Percentiles rank a stretch among this genome's conserved stretches.
These are phyloP conservation scores for Bos taurus DNA, from an alignment of 2,113 vertebrate species.

Conservation along the genomic window ARS-UCD2.0 NC_037347.1:43989501-43990000, in stretches of 20 bases:
- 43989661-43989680: not conserved
- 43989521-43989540: not conserved
- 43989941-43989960: not conserved
- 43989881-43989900: not conserved
- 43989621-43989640: not conserved
- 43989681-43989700: not conserved
- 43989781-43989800: not conserved
- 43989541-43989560: not conserved
- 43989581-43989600: not conserved
- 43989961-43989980: not conserved
- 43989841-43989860: not conserved
- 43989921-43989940: not conserved
- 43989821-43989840: not conserved
- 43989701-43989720: not conserved
- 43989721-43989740: not conserved
- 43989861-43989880: not conserved
- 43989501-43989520: not conserved
- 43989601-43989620: not conserved
- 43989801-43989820: not conserved
- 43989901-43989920: not conserved
- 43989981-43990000: not conserved
- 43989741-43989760: fast-evolving
- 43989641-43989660: not conserved
- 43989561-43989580: not conserved
- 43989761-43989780: not conserved